Evolutionary conservation across 2,888 invertebrate genomes (phyloP).

Genomic region (Euplexia lucipara): DNA sequence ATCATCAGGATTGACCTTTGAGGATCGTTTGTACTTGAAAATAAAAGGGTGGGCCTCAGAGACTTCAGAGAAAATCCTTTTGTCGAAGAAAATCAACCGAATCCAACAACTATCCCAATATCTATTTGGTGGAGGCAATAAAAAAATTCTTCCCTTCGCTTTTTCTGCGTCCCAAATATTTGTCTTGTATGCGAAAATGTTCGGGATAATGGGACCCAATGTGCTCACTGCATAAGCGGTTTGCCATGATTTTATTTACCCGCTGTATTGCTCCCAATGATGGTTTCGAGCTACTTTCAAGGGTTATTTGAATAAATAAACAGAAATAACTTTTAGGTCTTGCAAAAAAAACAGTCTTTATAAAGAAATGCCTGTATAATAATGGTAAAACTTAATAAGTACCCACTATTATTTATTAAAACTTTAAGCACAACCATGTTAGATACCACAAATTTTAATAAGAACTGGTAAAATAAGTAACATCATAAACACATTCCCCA

Average conservation of each 20-base stretch:
- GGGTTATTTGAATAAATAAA: conserved; percentile 41
- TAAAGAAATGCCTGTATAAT: neutral
- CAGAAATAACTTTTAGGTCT: conserved; percentile 12
- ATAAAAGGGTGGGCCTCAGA: conserved; percentile 52
- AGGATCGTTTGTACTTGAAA: conserved; percentile 47
- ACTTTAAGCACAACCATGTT: too few species aligned
- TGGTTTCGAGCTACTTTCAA: conserved; percentile 19
- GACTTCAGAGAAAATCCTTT: conserved; percentile 52
- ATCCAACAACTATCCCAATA: conserved; percentile 49
- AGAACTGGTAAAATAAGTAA: too few species aligned
- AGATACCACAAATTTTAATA: too few species aligned
- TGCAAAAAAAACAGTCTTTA: neutral
- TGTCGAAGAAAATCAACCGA: conserved; percentile 52
- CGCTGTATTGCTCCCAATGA: conserved; percentile 13
- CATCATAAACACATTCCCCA: too few species aligned
- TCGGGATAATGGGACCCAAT: conserved; percentile 33
- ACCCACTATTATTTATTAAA: too few species aligned
- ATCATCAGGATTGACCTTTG: conserved; percentile 49
- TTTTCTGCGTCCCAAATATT: conserved; percentile 47
- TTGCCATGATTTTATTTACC: conserved; percentile 48
- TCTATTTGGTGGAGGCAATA: conserved; percentile 55
- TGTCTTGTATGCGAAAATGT: conserved; percentile 49
- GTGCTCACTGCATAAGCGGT: conserved; percentile 41
- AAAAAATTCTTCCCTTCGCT: conserved; percentile 50
- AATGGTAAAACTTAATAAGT: too few species aligned